phyloP scores from a whole-genome alignment of 2,797 vertebrate species.

The Arrhamphus sclerolepis region DNA sequence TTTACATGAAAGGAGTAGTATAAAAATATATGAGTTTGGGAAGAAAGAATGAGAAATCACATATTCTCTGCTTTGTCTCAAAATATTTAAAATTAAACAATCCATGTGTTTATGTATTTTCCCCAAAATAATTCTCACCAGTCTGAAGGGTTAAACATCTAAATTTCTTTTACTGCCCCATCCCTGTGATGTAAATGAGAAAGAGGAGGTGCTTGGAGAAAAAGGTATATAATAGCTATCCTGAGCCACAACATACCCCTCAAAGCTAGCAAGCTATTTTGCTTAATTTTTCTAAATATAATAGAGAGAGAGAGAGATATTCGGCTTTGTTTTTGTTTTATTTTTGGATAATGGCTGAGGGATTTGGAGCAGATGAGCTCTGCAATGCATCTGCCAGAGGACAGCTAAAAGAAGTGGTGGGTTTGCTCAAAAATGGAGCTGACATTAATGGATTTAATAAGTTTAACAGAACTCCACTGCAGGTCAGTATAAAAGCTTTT shows the following conservation, averaged over 20 bases:
- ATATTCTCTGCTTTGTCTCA: no score
- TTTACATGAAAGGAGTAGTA: no score
- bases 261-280: not conserved
- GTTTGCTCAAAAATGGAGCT: conserved; percentile 85
- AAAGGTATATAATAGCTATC: no score
- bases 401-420: conserved; percentile 80
- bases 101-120: no score
- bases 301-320: no score
- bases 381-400: conserved; percentile 90
- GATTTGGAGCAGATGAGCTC: conserved; percentile 83
- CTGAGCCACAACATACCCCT: not conserved
- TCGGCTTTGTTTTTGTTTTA: conserved; percentile 24
- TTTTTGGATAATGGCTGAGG: conserved; percentile 81
- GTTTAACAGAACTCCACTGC: conserved; percentile 90
- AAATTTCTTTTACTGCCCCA: not conserved
- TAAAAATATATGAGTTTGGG: no score
- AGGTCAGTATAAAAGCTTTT: conserved; percentile 84
- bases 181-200: conserved; percentile 15
- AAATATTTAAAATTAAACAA: no score
- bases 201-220: conserved; percentile 6
- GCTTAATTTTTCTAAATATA: no score
- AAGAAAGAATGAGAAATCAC: no score
- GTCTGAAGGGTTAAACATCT: not conserved
- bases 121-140: not conserved
- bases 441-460: conserved; percentile 89